phyloP scores from a whole-genome alignment of 2,797 vertebrate genomes.

The Astyanax mexicanus region DNA sequence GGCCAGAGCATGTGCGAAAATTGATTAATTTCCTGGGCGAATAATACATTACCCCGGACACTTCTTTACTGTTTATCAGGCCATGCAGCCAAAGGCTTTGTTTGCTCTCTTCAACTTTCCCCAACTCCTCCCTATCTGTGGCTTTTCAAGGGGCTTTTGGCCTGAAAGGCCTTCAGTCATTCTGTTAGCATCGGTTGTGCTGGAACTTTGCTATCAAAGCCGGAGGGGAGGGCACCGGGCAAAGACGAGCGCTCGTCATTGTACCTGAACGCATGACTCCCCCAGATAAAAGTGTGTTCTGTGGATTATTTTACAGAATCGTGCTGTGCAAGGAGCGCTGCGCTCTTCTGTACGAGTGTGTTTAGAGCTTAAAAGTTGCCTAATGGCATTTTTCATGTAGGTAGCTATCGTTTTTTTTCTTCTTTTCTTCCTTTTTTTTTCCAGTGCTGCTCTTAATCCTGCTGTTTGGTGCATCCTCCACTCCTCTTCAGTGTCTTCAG shows the following conservation, averaged over 20 bases:
- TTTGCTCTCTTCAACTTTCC: conserved; percentile 67
- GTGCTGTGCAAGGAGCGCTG: neutral
- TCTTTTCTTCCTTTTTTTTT: neutral
- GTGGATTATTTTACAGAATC: conserved; percentile 42
- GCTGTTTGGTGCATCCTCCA: conserved; percentile 34
- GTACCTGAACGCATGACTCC: conserved; percentile 42
- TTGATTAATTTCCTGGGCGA: conserved; percentile 70
- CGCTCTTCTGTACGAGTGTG: neutral
- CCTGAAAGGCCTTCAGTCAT: conserved; percentile 55
- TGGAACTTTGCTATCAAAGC: conserved; percentile 52
- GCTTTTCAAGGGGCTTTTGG: conserved; percentile 53
- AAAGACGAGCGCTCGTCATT: conserved; percentile 44
- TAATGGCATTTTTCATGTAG: conserved; percentile 31
- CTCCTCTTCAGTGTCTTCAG: conserved; percentile 36
- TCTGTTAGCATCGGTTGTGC: conserved; percentile 38
- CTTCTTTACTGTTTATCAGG: conserved; percentile 71
- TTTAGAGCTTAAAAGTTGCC: conserved; percentile 21
- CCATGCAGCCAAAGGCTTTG: conserved; percentile 69
- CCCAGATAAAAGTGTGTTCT: conserved; percentile 29
- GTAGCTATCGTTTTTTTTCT: conserved; percentile 26
- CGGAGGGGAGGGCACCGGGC: conserved; percentile 41
- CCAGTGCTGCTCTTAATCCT: conserved; percentile 30
- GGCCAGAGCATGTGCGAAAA: conserved; percentile 62
- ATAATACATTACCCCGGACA: conserved; percentile 68
- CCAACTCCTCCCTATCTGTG: conserved; percentile 58